phyloP scores from a whole-genome alignment of 2,888 invertebrate genomes.

The Deroplatys truncata region DNA sequence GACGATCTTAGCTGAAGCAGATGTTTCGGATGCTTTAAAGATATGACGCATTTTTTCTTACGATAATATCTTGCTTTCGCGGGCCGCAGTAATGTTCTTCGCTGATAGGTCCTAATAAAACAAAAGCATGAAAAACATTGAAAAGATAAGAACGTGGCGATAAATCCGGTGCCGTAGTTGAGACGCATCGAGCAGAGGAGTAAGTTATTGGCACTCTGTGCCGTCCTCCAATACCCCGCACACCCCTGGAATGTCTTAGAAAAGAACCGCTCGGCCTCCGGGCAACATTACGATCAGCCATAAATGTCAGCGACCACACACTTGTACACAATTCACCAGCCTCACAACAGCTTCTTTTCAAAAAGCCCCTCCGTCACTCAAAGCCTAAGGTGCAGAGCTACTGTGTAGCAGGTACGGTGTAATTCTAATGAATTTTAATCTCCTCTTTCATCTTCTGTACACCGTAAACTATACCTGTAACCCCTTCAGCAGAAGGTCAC shows the following conservation, averaged over 20 bases:
- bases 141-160: neutral
- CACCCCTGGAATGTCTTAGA: neutral
- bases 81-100: too few species aligned
- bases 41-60: too few species aligned
- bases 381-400: neutral
- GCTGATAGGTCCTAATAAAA: too few species aligned
- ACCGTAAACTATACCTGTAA: neutral
- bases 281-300: neutral
- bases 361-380: neutral
- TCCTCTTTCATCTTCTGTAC: neutral
- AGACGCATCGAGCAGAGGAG: neutral
- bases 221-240: neutral
- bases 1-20: too few species aligned
- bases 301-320: neutral
- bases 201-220: neutral
- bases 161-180: neutral
- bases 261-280: neutral
- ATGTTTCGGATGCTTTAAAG: too few species aligned
- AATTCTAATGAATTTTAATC: neutral
- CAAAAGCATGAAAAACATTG: too few species aligned
- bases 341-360: neutral
- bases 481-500: neutral
- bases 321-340: neutral
- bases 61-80: too few species aligned
- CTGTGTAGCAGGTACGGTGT: neutral